These are phyloP conservation scores for Thymelicus acteon DNA, from an alignment of 2,888 invertebrate species.

Conservation along the genomic window DNA sequence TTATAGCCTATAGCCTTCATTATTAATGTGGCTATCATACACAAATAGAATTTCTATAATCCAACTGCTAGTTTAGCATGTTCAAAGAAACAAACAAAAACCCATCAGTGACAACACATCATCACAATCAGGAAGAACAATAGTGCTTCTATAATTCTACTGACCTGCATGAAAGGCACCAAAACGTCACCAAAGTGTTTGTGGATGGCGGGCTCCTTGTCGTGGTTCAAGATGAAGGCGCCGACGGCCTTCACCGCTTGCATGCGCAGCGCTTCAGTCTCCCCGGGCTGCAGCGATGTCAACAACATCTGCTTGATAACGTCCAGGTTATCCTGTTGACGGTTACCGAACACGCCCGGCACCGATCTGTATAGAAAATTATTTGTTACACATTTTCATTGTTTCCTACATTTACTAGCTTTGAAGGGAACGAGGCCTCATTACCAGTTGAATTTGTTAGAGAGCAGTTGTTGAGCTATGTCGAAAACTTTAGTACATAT, in stretches of 20 bases:
- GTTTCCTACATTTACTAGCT: no score
- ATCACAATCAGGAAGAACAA: no score
- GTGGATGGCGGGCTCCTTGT: constrained; percentile 95
- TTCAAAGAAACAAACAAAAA: not conserved
- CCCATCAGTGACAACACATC: no score
- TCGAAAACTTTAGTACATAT: not conserved
- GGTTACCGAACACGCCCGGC: constrained; percentile 98
- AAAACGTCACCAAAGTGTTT: constrained; percentile 95
- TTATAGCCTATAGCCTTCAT: no score
- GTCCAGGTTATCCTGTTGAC: constrained; percentile 95
- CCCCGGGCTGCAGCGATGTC: constrained; percentile 90
- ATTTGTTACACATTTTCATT: no score
- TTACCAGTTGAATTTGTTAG: no score
- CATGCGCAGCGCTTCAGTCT: constrained; percentile 89
- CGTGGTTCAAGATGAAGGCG: constrained; percentile 96
- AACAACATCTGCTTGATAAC: constrained; percentile 98
- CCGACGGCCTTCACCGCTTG: constrained; percentile 94
- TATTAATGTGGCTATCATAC: no score
- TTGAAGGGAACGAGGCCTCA: no score
- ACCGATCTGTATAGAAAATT: constrained; percentile 87
- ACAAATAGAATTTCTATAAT: no score
- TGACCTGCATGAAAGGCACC: constrained; percentile 89
- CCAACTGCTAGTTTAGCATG: no score
- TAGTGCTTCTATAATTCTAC: not conserved
- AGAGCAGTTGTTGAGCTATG: not conserved